phyloP scores from a whole-genome alignment of 2,797 vertebrate species.

The Dromococcyx pavoninus region DNA sequence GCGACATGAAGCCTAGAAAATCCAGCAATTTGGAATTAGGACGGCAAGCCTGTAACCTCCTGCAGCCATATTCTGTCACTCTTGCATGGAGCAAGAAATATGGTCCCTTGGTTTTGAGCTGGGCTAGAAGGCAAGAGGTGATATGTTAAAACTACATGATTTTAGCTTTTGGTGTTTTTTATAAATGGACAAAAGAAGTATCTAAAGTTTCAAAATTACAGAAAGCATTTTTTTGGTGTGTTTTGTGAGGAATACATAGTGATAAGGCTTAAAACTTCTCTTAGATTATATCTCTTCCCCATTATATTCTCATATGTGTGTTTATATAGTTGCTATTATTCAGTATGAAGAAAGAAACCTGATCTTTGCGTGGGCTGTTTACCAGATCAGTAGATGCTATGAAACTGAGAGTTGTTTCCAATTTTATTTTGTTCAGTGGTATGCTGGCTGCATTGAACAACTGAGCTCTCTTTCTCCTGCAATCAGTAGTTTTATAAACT shows the following conservation, averaged over 20 bases:
- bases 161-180: background rate
- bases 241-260: background rate
- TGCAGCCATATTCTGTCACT: background rate
- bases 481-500: background rate
- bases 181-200: background rate
- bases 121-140: background rate
- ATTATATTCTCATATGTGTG: background rate
- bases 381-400: background rate
- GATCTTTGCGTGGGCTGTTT: background rate
- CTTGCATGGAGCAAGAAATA: background rate
- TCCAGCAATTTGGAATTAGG: background rate
- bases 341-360: background rate
- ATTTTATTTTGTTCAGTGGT: background rate
- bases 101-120: background rate
- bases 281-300: background rate
- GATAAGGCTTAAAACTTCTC: background rate
- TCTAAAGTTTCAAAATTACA: background rate
- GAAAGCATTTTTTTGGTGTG: background rate
- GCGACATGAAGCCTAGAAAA: background rate
- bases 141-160: background rate
- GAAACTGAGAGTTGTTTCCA: constrained; percentile 12
- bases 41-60: background rate
- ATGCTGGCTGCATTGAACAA: background rate
- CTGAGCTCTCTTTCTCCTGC: background rate
- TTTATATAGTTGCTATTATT: background rate